Evolutionary conservation across 2,888 invertebrate species (phyloP).

Genomic region (Sinodicranocentrus sp.): DNA sequence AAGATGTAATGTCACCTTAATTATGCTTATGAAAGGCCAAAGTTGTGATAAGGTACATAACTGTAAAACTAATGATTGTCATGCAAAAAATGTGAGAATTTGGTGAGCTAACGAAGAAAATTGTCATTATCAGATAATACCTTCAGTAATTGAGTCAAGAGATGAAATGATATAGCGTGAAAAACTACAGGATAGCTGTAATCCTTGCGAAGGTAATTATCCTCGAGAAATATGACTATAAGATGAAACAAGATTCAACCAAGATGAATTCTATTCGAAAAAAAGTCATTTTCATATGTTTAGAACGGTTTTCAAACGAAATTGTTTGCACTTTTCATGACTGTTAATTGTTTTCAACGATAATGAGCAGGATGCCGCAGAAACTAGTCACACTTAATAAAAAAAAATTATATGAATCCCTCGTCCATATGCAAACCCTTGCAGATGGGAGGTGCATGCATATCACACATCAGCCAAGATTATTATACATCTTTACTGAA

Average conservation of each 20-base stretch:
- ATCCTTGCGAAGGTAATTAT: no score
- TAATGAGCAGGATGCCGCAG: slow-evolving; percentile 57
- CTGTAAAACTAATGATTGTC: slow-evolving; percentile 8
- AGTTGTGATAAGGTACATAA: neutral
- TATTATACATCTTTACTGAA: slow-evolving; percentile 1
- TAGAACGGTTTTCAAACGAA: slow-evolving; percentile 20
- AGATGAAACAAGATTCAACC: neutral
- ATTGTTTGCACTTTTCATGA: slow-evolving; percentile 45
- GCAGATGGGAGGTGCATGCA: no score
- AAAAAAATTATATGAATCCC: no score
- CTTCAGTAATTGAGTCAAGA: neutral
- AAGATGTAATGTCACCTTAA: no score
- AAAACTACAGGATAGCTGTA: neutral
- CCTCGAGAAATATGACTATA: neutral
- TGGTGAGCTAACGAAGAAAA: neutral
- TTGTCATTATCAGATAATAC: slow-evolving; percentile 7
- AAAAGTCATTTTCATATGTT: neutral
- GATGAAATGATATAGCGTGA: slow-evolving; percentile 6
- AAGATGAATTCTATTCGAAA: neutral
- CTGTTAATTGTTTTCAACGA: slow-evolving; percentile 54
- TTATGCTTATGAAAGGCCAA: no score
- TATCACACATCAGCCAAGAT: no score
- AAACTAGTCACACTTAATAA: neutral
- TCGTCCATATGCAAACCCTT: no score
- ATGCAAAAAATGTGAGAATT: neutral